These are phyloP conservation scores for Hemicrepidius hirtus DNA, from an alignment of 2,888 invertebrate genomes.

Conservation along the genomic window DNA sequence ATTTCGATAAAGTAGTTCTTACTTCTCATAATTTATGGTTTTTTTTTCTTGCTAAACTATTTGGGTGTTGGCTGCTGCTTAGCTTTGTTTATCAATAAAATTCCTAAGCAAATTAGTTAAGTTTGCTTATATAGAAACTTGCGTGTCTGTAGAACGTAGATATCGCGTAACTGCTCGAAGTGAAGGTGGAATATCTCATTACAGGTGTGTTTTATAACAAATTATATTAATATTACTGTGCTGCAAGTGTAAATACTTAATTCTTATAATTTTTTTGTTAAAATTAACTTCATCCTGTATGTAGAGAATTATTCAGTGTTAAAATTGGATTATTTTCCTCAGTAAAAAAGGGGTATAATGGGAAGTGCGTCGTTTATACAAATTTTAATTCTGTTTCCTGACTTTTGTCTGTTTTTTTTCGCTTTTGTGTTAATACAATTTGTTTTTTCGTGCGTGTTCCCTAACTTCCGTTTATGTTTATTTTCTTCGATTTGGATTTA, in stretches of 20 bases:
- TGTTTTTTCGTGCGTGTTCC: conserved; percentile 19
- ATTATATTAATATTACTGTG: conserved; percentile 4
- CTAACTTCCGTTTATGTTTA: conserved; percentile 9
- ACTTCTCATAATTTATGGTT: background rate
- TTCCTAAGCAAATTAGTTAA: conserved; percentile 16
- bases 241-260: conserved; percentile 8
- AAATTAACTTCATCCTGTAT: background rate
- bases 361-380: conserved; percentile 25
- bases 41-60: background rate
- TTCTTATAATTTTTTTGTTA: background rate
- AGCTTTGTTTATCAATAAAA: conserved; percentile 23
- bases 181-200: conserved; percentile 18
- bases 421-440: conserved; percentile 25
- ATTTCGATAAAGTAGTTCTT: background rate
- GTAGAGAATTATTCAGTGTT: background rate
- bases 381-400: conserved; percentile 24
- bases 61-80: conserved; percentile 14
- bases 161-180: background rate
- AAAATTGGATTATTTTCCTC: background rate
- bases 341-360: conserved; percentile 1
- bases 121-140: background rate
- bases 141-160: background rate
- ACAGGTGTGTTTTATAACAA: background rate
- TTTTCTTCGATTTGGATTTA: background rate
- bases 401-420: conserved; percentile 25